These are phyloP conservation scores for Coptotermes formosanus DNA, from an alignment of 1,140 invertebrate genomes.

Conservation along the genomic window DNA sequence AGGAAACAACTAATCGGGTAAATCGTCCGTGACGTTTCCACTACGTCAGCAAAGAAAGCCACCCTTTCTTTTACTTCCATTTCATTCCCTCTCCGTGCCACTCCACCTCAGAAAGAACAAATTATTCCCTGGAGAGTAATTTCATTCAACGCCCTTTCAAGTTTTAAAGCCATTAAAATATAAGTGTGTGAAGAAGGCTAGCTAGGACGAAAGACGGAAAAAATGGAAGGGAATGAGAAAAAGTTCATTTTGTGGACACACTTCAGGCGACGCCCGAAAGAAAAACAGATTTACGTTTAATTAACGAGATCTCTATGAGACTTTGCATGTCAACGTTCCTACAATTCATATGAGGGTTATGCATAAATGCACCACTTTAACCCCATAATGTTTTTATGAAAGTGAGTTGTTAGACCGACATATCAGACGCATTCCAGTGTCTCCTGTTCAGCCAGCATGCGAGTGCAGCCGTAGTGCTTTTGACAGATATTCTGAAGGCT, in stretches of 20 bases:
- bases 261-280: neutral
- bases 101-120: slow-evolving; percentile 6
- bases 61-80: no score
- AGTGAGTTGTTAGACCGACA: no score
- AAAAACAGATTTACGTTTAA: no score
- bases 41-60: slow-evolving; percentile 24
- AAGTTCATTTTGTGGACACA: neutral
- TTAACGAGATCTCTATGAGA: no score
- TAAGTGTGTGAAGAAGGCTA: slow-evolving; percentile 14
- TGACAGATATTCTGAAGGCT: no score
- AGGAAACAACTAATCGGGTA: slow-evolving; percentile 26
- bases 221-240: neutral
- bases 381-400: no score
- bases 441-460: no score
- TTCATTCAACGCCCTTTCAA: slow-evolving; percentile 22
- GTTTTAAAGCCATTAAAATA: slow-evolving; percentile 26
- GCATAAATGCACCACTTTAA: no score
- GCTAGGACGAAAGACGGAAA: neutral
- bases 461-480: no score
- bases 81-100: neutral
- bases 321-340: no score
- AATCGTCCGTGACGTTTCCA: slow-evolving; percentile 27
- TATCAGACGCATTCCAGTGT: no score
- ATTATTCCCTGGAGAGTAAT: slow-evolving; percentile 19
- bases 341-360: no score